Evolutionary conservation across 2,797 vertebrate species (phyloP).

Genomic region (Arctocebus calabarensis): DNA sequence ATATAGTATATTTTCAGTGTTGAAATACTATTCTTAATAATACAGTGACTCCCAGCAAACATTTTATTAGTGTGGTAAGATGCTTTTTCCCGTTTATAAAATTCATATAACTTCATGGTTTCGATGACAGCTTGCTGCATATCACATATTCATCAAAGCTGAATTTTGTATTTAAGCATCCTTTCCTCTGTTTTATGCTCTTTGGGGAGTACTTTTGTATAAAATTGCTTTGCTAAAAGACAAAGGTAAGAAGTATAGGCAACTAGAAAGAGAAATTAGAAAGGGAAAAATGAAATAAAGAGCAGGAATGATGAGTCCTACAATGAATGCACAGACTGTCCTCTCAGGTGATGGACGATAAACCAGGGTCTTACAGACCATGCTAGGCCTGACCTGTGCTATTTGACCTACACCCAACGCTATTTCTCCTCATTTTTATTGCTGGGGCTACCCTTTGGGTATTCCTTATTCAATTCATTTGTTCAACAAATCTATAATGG

Average conservation of each 20-base stretch:
- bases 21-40: background rate
- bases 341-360: background rate
- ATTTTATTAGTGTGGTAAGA: constrained; percentile 16
- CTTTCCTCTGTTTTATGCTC: background rate
- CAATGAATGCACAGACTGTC: background rate
- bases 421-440: background rate
- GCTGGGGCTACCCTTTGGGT: background rate
- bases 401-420: background rate
- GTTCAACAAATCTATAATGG: background rate
- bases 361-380: background rate
- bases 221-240: constrained; percentile 42
- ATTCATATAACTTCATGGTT: background rate
- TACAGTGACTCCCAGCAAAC: background rate
- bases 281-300: constrained; percentile 32
- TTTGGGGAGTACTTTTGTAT: constrained; percentile 1
- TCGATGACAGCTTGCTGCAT: constrained; percentile 21
- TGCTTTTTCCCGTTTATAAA: constrained; percentile 50
- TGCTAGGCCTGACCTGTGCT: background rate
- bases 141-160: constrained; percentile 42
- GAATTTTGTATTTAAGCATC: constrained; percentile 57
- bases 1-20: background rate
- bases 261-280: constrained; percentile 26
- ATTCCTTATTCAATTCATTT: background rate
- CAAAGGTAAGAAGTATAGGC: background rate
- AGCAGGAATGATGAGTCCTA: background rate